Base-by-base conservation (phyloP, 2,797 vertebrate genomes). In the Avahi laniger region DNA sequence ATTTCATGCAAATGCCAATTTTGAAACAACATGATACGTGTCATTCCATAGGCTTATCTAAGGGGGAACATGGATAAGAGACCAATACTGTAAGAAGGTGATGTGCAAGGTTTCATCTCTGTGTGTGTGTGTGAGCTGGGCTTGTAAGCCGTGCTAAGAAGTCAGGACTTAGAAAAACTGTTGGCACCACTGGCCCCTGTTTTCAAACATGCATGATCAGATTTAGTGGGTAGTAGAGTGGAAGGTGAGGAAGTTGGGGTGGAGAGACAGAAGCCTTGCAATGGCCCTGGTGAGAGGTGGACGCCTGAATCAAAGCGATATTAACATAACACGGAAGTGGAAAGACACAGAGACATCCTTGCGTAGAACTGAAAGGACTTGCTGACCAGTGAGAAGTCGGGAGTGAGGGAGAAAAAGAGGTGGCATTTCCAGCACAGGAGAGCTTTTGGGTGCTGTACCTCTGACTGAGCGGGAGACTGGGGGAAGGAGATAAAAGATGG, bases 401-500 rank as follows among this genome's bases (percentile, higher is more conserved):
- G 72, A 83, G 12, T 10, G 22, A 48, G 41, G 33, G 30, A 43
- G 67, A 79, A 38, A 43, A 57, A 30, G 8, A 41, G 18, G 50
- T 6, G 38, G 28, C 8, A 3, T 20, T 85, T 94, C 46, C 4
- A 14, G 46, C 10, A 17, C 9, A 28, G 72, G 67, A 48, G 15
- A 38, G 9, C 7, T 1, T 3, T n/a, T 13, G 65, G 11, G 30
- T 38, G 6, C 28, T 61, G 7, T 3, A 15, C 3, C 22, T 5
- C 18, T 1, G 24, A 20, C 2, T 8, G 50, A 67, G 72, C 28
- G 6, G 1, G 3, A 70, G 28, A 17, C 20, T 0, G 1, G 18
- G 30, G 14, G 24, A 52, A 89, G 38, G 50, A 54, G 24, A 3
- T 7, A 15, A 26, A 59, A 24, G 33, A 30, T 11, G 8, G 69